Base-by-base conservation (phyloP, 2,888 invertebrate species). In the Lepas anatifera region DNA sequence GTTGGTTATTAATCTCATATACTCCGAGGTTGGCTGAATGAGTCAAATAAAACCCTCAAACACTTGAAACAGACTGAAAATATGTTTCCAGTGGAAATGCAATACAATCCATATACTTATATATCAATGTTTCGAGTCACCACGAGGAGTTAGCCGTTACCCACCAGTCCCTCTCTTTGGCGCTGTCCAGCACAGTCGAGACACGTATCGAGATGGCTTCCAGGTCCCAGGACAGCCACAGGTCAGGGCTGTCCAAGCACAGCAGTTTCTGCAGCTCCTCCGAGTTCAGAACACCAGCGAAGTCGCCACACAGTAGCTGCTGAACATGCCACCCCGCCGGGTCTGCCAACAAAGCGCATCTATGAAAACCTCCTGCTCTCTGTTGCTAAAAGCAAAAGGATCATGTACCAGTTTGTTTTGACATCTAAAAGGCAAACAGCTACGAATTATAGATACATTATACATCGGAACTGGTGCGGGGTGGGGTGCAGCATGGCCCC, bases 201-300 rank as follows among this genome's bases (percentile, higher is more conserved):
- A 66, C 27, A 37, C 27, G 25, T 13, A 25, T 27, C 13, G 66
- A 10, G 27, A 66, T 41, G 18, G 66, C 25, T 2, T 66, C 66
- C 11, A 66, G 13, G 27, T 37, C 37, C 66, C 66, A 66, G 11
- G 66, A 66, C 16, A 25, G n/a, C 66, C 66, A 66, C 37, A 66
- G 13, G 3, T 66, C 66, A 16, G 11, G 16, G 39, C 39, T 4
- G 27, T 39, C 66, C 10, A 66, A 25, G 1, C 27, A 25, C 13
- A 66, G 66, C 25, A 27, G 16, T 11, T 25, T 39, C n/a, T 25
- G 25, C 13, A 39, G 25, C 27, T 39, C 39, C 3, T 16, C 25
- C 1, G 25, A 39, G 13, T 27, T 39, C 66, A 66, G n/a, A 13
- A 37, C 66, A 39, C 25, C 66, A 1, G 7, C 32, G 27, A 39